A percentile compares a stretch with the other conserved stretches of the same genome.
These are phyloP conservation scores for Calosoma granatense DNA, from an alignment of 1,140 invertebrate genomes.

Conservation along the genomic window DNA sequence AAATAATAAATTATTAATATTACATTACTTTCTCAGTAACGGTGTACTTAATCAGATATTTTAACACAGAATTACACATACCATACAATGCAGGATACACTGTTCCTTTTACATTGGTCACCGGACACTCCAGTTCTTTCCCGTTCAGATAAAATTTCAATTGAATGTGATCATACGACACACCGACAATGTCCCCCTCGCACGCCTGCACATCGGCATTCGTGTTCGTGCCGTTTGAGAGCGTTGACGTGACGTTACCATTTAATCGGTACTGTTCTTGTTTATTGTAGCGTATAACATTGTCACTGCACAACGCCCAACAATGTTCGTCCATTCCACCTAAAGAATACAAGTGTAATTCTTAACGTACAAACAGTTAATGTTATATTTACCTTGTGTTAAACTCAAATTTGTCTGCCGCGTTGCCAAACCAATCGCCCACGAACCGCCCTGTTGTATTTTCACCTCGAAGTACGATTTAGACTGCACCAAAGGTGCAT, in stretches of 20 bases:
- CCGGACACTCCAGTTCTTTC: slow-evolving; percentile 70
- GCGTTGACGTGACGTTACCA: slow-evolving; percentile 32
- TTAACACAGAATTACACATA: slow-evolving; percentile 45
- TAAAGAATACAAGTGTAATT: slow-evolving; percentile 24
- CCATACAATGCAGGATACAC: slow-evolving; percentile 91
- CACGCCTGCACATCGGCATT: slow-evolving; percentile 43
- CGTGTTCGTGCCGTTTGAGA: slow-evolving; percentile 33
- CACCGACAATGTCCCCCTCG: slow-evolving; percentile 92
- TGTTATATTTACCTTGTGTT: slow-evolving; percentile 43
- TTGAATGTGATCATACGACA: slow-evolving; percentile 94
- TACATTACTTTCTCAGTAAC: slow-evolving; percentile 11
- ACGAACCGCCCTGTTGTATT: slow-evolving; percentile 88
- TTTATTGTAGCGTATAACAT: slow-evolving; percentile 73
- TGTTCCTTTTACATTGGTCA: slow-evolving; percentile 81
- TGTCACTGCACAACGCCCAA: slow-evolving; percentile 89
- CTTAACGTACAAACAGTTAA: background rate
- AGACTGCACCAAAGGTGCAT: slow-evolving; percentile 88
- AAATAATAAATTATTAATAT: slow-evolving; percentile 31
- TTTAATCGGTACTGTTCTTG: slow-evolving; percentile 62
- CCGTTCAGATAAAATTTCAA: slow-evolving; percentile 95
- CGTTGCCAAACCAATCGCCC: slow-evolving; percentile 90
- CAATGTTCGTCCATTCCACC: slow-evolving; percentile 82
- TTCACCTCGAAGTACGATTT: slow-evolving; percentile 99
- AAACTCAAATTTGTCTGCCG: slow-evolving; percentile 76
- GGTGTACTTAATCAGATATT: background rate